Percentiles rank a stretch among this genome's conserved stretches.
Conservation (phyloP, 2,888 invertebrate species). For the Limulus polyphemus region DNA sequence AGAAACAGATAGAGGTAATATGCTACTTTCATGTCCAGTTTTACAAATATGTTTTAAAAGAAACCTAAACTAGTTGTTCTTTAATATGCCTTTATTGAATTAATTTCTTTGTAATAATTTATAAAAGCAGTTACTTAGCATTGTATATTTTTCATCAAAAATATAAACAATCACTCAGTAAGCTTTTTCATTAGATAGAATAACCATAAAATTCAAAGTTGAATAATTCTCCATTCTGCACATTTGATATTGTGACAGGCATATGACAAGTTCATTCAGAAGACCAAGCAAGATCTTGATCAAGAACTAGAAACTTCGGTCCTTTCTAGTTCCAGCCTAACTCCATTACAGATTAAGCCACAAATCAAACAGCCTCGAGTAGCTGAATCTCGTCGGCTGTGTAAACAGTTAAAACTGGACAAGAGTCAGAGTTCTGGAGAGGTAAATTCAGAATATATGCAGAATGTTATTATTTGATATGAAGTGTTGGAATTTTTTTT, state of each 20-base stretch:
- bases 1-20: constrained; percentile 42
- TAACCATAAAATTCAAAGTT: background rate
- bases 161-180: too few species aligned
- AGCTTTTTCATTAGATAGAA: too few species aligned
- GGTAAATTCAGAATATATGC: too few species aligned
- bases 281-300: constrained; percentile 35
- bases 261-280: constrained; percentile 36
- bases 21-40: background rate
- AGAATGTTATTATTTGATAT: too few species aligned
- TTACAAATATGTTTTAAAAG: too few species aligned
- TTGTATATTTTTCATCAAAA: too few species aligned
- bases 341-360: constrained; percentile 33
- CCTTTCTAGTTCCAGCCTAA: constrained; percentile 9
- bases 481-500: background rate
- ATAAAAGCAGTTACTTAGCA: too few species aligned
- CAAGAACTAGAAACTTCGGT: constrained; percentile 34
- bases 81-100: too few species aligned
- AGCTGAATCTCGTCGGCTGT: constrained; percentile 20
- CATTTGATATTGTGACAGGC: constrained; percentile 28
- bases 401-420: constrained; percentile 6
- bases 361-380: constrained; percentile 40
- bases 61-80: too few species aligned
- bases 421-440: too few species aligned
- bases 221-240: too few species aligned
- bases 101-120: too few species aligned